phyloP scores from a whole-genome alignment of 1,140 invertebrate genomes.

The Amyelois transitella region DNA sequence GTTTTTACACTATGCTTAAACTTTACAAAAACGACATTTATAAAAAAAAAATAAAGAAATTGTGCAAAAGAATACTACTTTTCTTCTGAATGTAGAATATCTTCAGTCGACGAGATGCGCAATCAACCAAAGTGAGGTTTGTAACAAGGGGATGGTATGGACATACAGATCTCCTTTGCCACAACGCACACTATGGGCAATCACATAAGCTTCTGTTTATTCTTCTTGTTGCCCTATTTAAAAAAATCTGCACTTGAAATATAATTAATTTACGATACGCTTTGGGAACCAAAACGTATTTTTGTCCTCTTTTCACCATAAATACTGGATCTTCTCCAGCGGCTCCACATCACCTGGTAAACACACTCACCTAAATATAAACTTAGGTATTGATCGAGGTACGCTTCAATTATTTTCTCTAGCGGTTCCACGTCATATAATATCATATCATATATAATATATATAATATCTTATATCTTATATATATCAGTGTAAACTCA shows the following conservation, averaged over 20 bases:
- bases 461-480: too few species aligned
- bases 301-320: too few species aligned
- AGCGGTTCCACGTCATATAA: constrained; percentile 99
- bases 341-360: constrained; percentile 99
- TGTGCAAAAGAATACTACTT: neutral
- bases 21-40: too few species aligned
- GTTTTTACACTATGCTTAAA: too few species aligned
- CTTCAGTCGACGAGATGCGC: constrained; percentile 19
- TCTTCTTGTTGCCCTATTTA: constrained; percentile 19
- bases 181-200: constrained; percentile 77
- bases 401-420: constrained; percentile 99
- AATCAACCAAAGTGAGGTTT: constrained; percentile 77
- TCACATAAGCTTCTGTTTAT: constrained; percentile 20
- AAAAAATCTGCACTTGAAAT: neutral
- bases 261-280: neutral
- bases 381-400: constrained; percentile 99
- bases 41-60: too few species aligned
- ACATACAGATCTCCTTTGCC: constrained; percentile 76
- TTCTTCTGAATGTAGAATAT: too few species aligned
- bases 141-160: constrained; percentile 78
- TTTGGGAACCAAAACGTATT: too few species aligned
- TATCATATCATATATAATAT: too few species aligned
- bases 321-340: too few species aligned
- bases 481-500: too few species aligned
- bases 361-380: too few species aligned